phyloP scores from a whole-genome alignment of 2,113 vertebrate genomes.

The Corythaeola cristata region DNA sequence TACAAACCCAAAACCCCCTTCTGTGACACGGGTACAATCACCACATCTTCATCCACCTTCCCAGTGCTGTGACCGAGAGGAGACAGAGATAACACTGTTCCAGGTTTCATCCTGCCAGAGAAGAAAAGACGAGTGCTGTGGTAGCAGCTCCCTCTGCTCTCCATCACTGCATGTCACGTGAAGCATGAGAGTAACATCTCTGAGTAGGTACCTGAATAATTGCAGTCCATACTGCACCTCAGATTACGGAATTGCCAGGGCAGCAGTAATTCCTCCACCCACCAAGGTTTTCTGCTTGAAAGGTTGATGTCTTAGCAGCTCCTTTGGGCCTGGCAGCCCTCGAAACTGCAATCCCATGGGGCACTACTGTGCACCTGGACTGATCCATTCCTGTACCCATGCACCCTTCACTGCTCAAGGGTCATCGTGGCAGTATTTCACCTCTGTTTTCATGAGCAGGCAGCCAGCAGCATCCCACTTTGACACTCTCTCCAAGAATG shows the following conservation, averaged over 20 bases:
- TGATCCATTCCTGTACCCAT: neutral
- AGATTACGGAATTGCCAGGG: neutral
- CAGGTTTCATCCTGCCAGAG: neutral
- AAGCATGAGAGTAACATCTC: neutral
- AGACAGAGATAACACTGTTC: neutral
- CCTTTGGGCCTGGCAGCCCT: neutral
- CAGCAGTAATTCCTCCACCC: neutral
- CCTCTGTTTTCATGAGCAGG: neutral
- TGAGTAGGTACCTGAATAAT: neutral
- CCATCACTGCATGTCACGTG: neutral
- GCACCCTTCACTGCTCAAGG: neutral
- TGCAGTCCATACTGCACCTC: neutral
- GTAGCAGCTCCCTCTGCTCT: neutral
- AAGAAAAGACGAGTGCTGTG: neutral
- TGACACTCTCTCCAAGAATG: neutral
- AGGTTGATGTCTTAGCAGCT: neutral
- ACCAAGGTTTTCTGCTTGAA: neutral
- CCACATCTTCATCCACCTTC: neutral
- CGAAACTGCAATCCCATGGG: neutral
- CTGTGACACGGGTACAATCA: fast-evolving
- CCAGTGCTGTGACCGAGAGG: neutral
- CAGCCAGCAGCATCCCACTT: neutral
- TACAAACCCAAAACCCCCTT: neutral
- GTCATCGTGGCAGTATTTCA: neutral
- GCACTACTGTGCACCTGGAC: neutral